A percentile compares a stretch with the other conserved stretches of the same genome.
Conservation (phyloP, 2,888 invertebrate species). For the Palloptera scutellata region DNA sequence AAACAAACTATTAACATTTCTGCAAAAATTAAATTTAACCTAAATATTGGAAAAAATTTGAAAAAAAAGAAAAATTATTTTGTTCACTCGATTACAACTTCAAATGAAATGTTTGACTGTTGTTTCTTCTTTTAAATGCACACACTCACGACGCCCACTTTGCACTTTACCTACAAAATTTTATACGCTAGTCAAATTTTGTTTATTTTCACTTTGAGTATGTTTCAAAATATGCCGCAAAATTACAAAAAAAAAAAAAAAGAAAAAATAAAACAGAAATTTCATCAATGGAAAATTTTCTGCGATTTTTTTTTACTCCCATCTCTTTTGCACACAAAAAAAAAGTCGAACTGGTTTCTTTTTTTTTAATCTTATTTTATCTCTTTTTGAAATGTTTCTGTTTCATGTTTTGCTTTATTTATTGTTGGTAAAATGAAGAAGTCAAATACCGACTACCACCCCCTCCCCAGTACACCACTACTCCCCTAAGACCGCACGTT, state of each 20-base stretch:
- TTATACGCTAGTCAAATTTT: constrained; percentile 9
- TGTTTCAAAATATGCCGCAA: constrained; percentile 27
- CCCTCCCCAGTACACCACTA: constrained; percentile 12
- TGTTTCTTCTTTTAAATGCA: constrained; percentile 19
- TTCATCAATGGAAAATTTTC: constrained; percentile 56
- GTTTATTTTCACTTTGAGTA: constrained; percentile 27
- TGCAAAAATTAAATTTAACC: background rate
- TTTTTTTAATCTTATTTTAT: constrained; percentile 31
- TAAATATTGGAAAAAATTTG: background rate
- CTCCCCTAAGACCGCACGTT: background rate
- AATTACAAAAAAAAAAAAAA: constrained; percentile 22
- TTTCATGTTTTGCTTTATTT: constrained; percentile 30
- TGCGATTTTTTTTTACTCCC: constrained; percentile 37
- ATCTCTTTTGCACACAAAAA: constrained; percentile 2
- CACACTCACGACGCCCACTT: constrained; percentile 24
- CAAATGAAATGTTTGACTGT: background rate
- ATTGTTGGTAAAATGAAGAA: constrained; percentile 16
- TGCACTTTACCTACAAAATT: constrained; percentile 27
- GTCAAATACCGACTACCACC: constrained; percentile 1
- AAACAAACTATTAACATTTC: constrained; percentile 7
- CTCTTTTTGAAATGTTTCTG: constrained; percentile 23
- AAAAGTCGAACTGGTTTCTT: constrained; percentile 28
- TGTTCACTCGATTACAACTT: background rate
- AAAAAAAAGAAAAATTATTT: background rate
- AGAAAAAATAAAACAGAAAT: constrained; percentile 22